Conservation (phyloP, 92 coral and sea anemone genomes). For the Scolanthus callimorphus region DNA sequence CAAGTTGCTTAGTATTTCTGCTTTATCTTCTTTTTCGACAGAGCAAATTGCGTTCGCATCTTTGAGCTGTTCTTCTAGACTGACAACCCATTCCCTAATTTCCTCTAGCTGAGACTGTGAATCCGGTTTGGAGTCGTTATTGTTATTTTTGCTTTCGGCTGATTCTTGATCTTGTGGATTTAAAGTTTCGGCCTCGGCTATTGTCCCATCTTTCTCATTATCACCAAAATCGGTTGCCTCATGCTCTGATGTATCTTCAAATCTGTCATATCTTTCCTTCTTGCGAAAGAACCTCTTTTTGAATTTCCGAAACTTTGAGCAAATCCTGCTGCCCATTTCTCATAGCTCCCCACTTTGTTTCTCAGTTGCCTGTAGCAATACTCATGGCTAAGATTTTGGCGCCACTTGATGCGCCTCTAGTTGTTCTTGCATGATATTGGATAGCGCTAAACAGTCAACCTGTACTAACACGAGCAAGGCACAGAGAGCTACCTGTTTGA, state of each 20-base stretch:
- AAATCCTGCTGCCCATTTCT: conserved; percentile 36
- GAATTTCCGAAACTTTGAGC: conserved; percentile 47
- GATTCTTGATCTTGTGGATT: not conserved
- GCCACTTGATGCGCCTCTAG: too few species aligned
- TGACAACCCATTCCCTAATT: conserved; percentile 18
- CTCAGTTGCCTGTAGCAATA: too few species aligned
- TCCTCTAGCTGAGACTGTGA: not conserved
- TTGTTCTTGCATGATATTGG: too few species aligned
- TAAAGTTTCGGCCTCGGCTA: not conserved
- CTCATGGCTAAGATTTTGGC: too few species aligned
- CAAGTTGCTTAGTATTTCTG: conserved; percentile 15
- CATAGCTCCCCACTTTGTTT: not conserved
- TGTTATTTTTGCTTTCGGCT: not conserved
- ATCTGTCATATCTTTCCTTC: conserved; percentile 31
- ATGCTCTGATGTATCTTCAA: conserved; percentile 12
- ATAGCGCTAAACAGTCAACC: too few species aligned
- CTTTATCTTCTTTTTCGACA: conserved; percentile 13
- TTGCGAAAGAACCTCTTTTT: conserved; percentile 24
- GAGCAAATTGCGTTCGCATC: conserved; percentile 1
- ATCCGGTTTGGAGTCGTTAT: not conserved
- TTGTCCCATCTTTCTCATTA: not conserved
- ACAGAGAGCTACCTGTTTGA: conserved; percentile 1
- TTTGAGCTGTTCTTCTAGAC: conserved; percentile 13
- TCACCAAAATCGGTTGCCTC: not conserved
- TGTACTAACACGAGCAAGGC: too few species aligned